Evolutionary conservation across 1,140 invertebrate genomes (phyloP), one percentile per base, ranked within the genome.

Genomic region (Paraescarpia echinospica): DNA sequence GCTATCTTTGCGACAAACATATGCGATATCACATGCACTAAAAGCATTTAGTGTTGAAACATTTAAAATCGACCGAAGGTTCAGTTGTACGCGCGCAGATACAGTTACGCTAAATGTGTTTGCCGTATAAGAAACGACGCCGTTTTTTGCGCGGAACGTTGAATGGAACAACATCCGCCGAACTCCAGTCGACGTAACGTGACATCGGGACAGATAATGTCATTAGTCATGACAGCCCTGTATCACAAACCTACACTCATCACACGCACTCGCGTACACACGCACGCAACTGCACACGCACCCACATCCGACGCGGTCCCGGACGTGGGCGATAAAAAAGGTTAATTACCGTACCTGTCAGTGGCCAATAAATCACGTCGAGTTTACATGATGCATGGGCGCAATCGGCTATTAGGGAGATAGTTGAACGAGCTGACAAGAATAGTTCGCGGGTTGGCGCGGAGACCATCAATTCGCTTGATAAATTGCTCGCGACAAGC

Each of bases 271-370:
- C 59, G 4, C 59, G 22, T 31, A 77, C 59, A 0, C 59, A 12
- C 59, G 27, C 59, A 77, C 59, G 1, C 48, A 51, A 8, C 0
- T 18, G 27, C 59, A 27, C 59, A 77, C 59, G 0, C 4, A 77
- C 59, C 2, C 59, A 27, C 59, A 31, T 22, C 18, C 59, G 59
- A 77, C 59, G 59, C 59, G 27, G 18, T 77, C 22, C 59, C 59
- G 59, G 59, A 77, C 59, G 59, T 77, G 59, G 59, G 59, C 59
- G 59, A 77, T 77, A 77, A 77, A 77, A n/a, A 77, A 77, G 59
- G 59, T 77, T 77, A 77, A 77, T 77, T 77, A 77, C 59, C 2
- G 59, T 31, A 77, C 59, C 59, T 77, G 59, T 77, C 59, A 77
- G 18, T 0, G 59, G 59, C 59, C 59, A 77, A 77, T 77, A 77